phyloP scores from a whole-genome alignment of 2,113 vertebrate genomes.

The human region DNA sequence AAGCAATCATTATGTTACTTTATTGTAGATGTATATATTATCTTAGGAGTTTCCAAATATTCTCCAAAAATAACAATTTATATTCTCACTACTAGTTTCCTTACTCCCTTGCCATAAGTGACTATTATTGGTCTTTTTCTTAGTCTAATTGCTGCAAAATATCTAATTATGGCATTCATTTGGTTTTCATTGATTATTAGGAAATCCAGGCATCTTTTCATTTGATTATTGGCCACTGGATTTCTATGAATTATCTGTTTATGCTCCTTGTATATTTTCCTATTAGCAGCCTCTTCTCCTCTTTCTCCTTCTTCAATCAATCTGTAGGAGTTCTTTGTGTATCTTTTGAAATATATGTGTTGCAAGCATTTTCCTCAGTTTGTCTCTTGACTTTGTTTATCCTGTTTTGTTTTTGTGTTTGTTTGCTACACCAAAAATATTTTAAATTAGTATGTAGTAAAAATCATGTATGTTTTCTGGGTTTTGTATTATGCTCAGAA shows the following conservation, averaged over 20 bases:
- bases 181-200: constrained; percentile 60
- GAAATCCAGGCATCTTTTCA: background rate
- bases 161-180: constrained; percentile 26
- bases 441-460: background rate
- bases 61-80: background rate
- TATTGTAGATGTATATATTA: background rate
- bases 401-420: constrained; percentile 21
- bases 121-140: constrained; percentile 24
- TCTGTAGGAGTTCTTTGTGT: background rate
- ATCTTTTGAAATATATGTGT: background rate
- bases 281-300: background rate
- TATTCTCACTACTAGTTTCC: background rate
- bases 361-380: background rate
- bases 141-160: constrained; percentile 48
- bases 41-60: constrained; percentile 1
- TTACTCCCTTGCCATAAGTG: background rate
- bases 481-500: background rate
- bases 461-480: constrained; percentile 18
- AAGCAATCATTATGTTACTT: background rate
- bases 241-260: constrained; percentile 49
- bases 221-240: constrained; percentile 33
- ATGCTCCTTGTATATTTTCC: background rate
- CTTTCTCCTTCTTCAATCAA: background rate
- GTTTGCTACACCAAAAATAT: background rate
- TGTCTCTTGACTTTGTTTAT: constrained; percentile 14